Evolutionary conservation across 2,888 invertebrate genomes (phyloP).

Genomic region (Encarsia formosa): DNA sequence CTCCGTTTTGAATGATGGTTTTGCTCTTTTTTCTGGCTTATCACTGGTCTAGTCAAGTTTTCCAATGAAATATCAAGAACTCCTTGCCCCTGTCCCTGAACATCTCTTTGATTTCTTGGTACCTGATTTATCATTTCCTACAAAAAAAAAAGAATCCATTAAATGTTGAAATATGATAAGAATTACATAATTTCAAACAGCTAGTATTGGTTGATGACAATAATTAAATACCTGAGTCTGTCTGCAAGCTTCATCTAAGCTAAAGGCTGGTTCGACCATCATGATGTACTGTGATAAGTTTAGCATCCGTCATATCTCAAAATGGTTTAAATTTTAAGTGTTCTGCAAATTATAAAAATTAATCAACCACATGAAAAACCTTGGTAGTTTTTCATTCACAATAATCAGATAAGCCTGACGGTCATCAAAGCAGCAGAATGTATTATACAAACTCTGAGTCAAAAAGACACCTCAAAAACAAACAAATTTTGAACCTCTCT

Average conservation of each 20-base stretch:
- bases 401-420: no score
- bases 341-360: no score
- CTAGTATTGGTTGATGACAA: no score
- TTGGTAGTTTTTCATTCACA: no score
- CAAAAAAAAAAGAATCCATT: not conserved
- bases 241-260: constrained; percentile 48
- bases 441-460: no score
- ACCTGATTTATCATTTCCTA: constrained; percentile 29
- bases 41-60: constrained; percentile 31
- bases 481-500: no score
- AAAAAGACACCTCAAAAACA: no score
- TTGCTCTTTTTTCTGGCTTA: constrained; percentile 42
- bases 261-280: constrained; percentile 48
- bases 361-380: no score
- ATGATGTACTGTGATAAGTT: constrained; percentile 29
- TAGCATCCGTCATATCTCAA: constrained; percentile 21
- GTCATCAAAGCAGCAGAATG: no score
- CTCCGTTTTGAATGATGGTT: constrained; percentile 44
- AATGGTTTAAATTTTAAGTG: not conserved
- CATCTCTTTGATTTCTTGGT: constrained; percentile 33
- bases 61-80: constrained; percentile 36
- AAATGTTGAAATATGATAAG: not conserved
- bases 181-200: not conserved
- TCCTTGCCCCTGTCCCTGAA: constrained; percentile 33
- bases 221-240: constrained; percentile 44